Evolutionary conservation across 1,140 invertebrate species (phyloP).

Genomic region (Drosophila dunni): DNA sequence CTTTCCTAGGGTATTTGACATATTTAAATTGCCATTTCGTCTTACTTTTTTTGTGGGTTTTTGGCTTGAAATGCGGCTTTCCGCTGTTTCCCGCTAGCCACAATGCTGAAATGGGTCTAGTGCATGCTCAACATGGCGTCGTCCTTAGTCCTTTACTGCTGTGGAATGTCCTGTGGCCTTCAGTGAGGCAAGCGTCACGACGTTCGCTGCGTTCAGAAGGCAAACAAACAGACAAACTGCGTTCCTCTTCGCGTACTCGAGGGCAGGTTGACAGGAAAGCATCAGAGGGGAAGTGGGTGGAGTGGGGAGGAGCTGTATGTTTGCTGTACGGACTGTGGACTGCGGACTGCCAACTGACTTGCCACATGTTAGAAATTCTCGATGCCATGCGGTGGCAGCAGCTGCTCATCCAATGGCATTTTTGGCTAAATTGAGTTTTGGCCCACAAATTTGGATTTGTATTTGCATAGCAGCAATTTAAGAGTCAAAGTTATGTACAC

Average conservation of each 20-base stretch:
- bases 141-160: slow-evolving; percentile 40
- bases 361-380: slow-evolving; percentile 58
- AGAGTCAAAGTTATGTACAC: slow-evolving; percentile 24
- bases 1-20: slow-evolving; percentile 14
- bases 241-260: slow-evolving; percentile 36
- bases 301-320: not conserved
- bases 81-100: not conserved
- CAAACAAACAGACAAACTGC: slow-evolving; percentile 67
- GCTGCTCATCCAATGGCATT: slow-evolving; percentile 43
- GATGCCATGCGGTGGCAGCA: slow-evolving; percentile 30
- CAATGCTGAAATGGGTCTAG: slow-evolving; percentile 60
- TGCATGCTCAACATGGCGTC: slow-evolving; percentile 65
- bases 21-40: slow-evolving; percentile 22
- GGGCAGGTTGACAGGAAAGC: not conserved
- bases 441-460: slow-evolving; percentile 63
- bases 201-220: slow-evolving; percentile 39
- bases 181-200: slow-evolving; percentile 3
- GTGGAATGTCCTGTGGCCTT: slow-evolving; percentile 29
- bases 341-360: slow-evolving; percentile 35
- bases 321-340: too few species aligned
- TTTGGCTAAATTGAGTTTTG: slow-evolving; percentile 71
- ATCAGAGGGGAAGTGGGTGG: not conserved
- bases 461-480: slow-evolving; percentile 69
- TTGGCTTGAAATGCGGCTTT: slow-evolving; percentile 40
- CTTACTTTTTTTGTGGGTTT: slow-evolving; percentile 3